A percentile compares a stretch with the other conserved stretches of the same genome.
phyloP scores from a whole-genome alignment of 2,888 invertebrate species.

The Meliscaeva auricollis region DNA sequence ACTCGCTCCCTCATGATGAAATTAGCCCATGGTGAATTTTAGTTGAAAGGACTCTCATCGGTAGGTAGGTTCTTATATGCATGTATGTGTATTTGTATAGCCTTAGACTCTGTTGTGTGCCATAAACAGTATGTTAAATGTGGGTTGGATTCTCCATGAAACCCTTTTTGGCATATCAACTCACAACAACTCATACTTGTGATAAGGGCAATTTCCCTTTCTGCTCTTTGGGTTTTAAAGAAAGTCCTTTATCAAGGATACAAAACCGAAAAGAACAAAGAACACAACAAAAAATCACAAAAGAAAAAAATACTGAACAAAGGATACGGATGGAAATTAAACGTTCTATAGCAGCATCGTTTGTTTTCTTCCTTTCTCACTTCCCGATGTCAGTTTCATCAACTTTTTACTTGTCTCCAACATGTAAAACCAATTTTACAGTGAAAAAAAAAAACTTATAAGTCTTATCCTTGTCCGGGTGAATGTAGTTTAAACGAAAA shows the following conservation, averaged over 20 bases:
- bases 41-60: constrained; percentile 72
- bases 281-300: background rate
- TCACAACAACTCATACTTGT: constrained; percentile 47
- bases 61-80: constrained; percentile 37
- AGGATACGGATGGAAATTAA: constrained; percentile 69
- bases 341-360: constrained; percentile 49
- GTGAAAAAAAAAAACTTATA: constrained; percentile 47
- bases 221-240: constrained; percentile 24
- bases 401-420: constrained; percentile 53
- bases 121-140: constrained; percentile 67
- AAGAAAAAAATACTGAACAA: constrained; percentile 41
- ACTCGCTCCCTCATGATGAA: constrained; percentile 67
- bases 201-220: constrained; percentile 57
- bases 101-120: constrained; percentile 8
- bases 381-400: constrained; percentile 50
- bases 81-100: too few relatives aligned
- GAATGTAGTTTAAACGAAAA: constrained; percentile 18
- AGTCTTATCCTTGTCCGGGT: constrained; percentile 37
- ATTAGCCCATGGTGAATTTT: constrained; percentile 76
- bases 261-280: constrained; percentile 28
- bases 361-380: constrained; percentile 18
- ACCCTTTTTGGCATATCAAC: constrained; percentile 42
- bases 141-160: constrained; percentile 44
- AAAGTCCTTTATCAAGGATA: constrained; percentile 47
- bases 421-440: constrained; percentile 70